Evolutionary conservation across 2,888 invertebrate genomes (phyloP).

Genomic region (Cerastis rubricosa): DNA sequence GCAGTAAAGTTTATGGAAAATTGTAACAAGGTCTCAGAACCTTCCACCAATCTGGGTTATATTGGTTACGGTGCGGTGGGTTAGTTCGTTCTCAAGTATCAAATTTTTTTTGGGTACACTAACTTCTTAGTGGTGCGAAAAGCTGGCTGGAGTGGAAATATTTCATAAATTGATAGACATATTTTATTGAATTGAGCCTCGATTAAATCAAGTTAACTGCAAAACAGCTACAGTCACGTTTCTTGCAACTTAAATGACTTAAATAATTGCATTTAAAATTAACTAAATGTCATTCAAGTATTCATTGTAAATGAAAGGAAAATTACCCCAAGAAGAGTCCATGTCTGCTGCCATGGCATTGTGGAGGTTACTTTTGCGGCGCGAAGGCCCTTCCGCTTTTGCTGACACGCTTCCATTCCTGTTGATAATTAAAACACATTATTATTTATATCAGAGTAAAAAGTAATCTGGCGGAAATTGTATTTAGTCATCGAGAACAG

Average conservation of each 20-base stretch:
- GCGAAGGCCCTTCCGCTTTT: conserved; percentile 92
- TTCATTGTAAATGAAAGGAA: conserved; percentile 43
- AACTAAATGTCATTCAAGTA: conserved; percentile 38
- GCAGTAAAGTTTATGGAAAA: conserved; percentile 54
- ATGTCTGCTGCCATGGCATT: conserved; percentile 90
- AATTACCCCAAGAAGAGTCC: conserved; percentile 87
- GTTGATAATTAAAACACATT: conserved; percentile 53
- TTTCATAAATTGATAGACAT: conserved; percentile 11
- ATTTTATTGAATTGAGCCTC: conserved; percentile 16
- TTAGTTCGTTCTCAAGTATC: conserved; percentile 33
- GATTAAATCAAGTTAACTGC: conserved; percentile 12
- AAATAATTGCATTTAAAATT: conserved; percentile 42
- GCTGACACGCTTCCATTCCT: conserved; percentile 89
- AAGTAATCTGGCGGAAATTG: conserved; percentile 7
- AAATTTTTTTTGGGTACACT: conserved; percentile 24
- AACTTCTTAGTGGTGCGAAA: conserved; percentile 1
- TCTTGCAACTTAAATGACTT: conserved; percentile 27
- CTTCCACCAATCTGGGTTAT: conserved; percentile 59
- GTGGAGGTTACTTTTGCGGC: conserved; percentile 93
- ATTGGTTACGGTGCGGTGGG: conserved; percentile 61
- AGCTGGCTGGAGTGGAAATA: neutral
- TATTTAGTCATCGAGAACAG: neutral
- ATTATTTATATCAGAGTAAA: conserved; percentile 37
- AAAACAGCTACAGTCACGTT: conserved; percentile 14
- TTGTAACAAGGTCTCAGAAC: conserved; percentile 60